Evolutionary conservation across 2,888 invertebrate genomes (phyloP).

Genomic region (Andrena praecox): DNA sequence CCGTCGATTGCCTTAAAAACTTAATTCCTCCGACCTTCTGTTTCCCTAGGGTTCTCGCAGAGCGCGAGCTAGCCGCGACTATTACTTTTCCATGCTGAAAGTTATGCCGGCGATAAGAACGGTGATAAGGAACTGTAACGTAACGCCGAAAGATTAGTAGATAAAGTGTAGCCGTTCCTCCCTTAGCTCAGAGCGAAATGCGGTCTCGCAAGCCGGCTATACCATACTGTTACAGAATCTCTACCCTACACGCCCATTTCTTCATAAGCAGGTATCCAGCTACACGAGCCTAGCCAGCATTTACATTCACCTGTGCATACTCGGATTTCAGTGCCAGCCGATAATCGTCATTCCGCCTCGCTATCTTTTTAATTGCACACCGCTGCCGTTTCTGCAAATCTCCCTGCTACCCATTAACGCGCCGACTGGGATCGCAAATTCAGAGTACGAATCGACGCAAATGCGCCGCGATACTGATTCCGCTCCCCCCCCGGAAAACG

Average conservation of each 20-base stretch:
- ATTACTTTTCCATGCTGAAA: not conserved
- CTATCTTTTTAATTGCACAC: slow-evolving; percentile 48
- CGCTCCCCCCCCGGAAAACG: no score
- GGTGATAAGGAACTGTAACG: slow-evolving; percentile 14
- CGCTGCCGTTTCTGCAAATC: slow-evolving; percentile 29
- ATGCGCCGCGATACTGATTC: no score
- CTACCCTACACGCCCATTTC: slow-evolving; percentile 51
- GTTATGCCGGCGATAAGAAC: slow-evolving; percentile 22
- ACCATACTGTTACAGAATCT: slow-evolving; percentile 41
- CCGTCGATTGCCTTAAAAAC: not conserved
- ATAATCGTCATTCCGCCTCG: slow-evolving; percentile 64
- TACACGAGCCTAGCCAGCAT: slow-evolving; percentile 33
- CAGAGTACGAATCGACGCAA: not conserved
- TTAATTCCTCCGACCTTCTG: not conserved
- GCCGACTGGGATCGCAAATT: slow-evolving; percentile 21
- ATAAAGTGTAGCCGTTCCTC: slow-evolving; percentile 17
- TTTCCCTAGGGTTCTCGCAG: not conserved
- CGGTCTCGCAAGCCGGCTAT: slow-evolving; percentile 16
- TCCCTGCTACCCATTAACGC: not conserved
- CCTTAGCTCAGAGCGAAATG: slow-evolving; percentile 7
- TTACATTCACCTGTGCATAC: slow-evolving; percentile 64
- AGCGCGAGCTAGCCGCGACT: not conserved
- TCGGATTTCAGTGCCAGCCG: slow-evolving; percentile 23
- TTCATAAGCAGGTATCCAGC: slow-evolving; percentile 26
- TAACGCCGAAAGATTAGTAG: slow-evolving; percentile 21